Base-by-base conservation (phyloP, 2,888 invertebrate species). In the Latrodectus hesperus region DNA sequence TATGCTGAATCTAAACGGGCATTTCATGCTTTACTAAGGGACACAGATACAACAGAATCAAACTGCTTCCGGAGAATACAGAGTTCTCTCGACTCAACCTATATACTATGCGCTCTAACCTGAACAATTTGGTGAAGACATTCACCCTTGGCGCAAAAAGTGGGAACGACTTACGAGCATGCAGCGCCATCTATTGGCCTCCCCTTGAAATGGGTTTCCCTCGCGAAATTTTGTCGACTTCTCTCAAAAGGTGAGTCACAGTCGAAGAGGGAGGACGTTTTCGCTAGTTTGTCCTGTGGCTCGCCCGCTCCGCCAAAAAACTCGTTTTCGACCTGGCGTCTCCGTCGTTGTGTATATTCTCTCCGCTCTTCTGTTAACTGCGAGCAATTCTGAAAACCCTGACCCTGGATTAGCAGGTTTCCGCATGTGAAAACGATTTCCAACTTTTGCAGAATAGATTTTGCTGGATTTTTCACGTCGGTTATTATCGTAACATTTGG, bases 231-330 rank as follows among this genome's bases (percentile, higher is more conserved):
- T 5, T 55, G 11, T 49, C 60, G 10, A 65, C 68, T 60, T 17
- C 65, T 38, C 17, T 81, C 86, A 81, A 74, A 70, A 86, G 86
- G 86, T 81, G 81, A 81, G 55, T 22, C 49, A 67, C 38, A 65
- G 6, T 38, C 75, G 55, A 26, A 67, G 68, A 16, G n/a, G 73
- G 65, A 86, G 76, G 16, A 49, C 38, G 80, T 52, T 52, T 16
- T 49, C 64, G 53, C 26, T 52, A n/a, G 6, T 70, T n/a, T 52
- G 67, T 73, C 70, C 65, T 9, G 60, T 75, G 65, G 14, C 60
- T n/a, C n/a, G 60, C 12, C 26, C 38, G 67, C 22, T 22, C 22
- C 17, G 53, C 14, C 65, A 17, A 22, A 86, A 78, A 86, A 71
- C 76, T 76, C 76, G 78, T 84, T 84, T 53, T 68, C 10, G 64